Conservation (phyloP, 2,888 invertebrate genomes). For the Drosophila rellima region DNA sequence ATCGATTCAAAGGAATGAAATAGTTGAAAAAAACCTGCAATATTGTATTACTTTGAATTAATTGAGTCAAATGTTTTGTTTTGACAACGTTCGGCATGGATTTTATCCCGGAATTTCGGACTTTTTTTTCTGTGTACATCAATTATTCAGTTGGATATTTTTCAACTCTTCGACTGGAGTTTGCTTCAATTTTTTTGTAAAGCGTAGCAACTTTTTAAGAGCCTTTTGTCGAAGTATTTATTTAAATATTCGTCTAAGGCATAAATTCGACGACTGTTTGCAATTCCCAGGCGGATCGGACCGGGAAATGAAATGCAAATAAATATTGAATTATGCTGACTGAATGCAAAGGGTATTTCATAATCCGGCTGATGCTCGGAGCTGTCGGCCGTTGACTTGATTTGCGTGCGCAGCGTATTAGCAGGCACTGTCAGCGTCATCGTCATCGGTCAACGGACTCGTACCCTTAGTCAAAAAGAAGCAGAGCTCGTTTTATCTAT, state of each 20-base stretch:
- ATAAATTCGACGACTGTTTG: background rate
- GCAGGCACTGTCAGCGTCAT: slow-evolving; percentile 45
- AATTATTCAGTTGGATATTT: too few species aligned
- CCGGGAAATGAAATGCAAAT: background rate
- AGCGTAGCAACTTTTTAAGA: background rate
- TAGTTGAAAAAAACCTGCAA: too few species aligned
- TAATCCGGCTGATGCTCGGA: slow-evolving; percentile 1
- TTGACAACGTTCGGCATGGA: too few species aligned
- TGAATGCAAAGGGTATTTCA: slow-evolving; percentile 17
- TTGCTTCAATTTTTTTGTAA: background rate
- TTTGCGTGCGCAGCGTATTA: slow-evolving; percentile 52
- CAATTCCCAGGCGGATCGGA: slow-evolving; percentile 28
- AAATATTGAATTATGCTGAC: slow-evolving; percentile 17
- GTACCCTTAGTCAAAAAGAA: background rate
- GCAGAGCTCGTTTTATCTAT: background rate
- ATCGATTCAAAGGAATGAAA: too few species aligned
- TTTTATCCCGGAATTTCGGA: too few species aligned
- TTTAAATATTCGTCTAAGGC: background rate
- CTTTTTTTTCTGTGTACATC: background rate
- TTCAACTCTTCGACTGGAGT: background rate
- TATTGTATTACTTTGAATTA: too few species aligned
- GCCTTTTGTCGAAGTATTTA: background rate
- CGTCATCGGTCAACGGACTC: slow-evolving; percentile 42
- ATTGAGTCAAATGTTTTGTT: too few species aligned
- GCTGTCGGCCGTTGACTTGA: slow-evolving; percentile 16